phyloP scores from a whole-genome alignment of 2,888 invertebrate species.

The Hypomecis atomaria region DNA sequence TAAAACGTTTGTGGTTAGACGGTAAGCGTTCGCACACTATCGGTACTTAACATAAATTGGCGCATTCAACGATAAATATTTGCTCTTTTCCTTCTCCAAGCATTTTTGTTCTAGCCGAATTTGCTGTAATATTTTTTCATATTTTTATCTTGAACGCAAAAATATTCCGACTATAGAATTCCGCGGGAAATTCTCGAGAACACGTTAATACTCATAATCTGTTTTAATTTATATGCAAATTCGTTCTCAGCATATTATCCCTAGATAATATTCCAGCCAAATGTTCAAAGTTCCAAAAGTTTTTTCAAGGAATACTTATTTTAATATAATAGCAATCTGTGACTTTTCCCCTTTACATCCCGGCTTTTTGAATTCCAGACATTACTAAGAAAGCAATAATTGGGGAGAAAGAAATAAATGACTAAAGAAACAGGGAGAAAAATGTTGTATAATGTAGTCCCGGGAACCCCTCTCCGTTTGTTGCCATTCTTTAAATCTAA shows the following conservation, averaged over 20 bases:
- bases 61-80: no score
- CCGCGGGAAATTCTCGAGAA: constrained; percentile 46
- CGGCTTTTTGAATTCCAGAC: constrained; percentile 69
- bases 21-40: no score
- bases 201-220: constrained; percentile 60
- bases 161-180: constrained; percentile 47
- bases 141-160: constrained; percentile 42
- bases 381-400: constrained; percentile 67
- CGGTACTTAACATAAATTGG: no score
- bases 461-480: constrained; percentile 58
- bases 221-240: constrained; percentile 70
- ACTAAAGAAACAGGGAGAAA: constrained; percentile 60
- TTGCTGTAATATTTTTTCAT: constrained; percentile 5
- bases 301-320: constrained; percentile 55
- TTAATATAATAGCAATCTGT: constrained; percentile 65
- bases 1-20: no score
- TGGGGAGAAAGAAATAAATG: constrained; percentile 49
- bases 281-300: constrained; percentile 56
- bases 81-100: not conserved
- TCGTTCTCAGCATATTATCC: constrained; percentile 62
- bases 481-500: constrained; percentile 67
- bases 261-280: constrained; percentile 54
- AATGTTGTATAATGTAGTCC: constrained; percentile 70
- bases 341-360: constrained; percentile 63
- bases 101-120: not conserved